Evolutionary conservation across 2,888 invertebrate genomes (phyloP).

Genomic region (Temnothorax ravouxi): DNA sequence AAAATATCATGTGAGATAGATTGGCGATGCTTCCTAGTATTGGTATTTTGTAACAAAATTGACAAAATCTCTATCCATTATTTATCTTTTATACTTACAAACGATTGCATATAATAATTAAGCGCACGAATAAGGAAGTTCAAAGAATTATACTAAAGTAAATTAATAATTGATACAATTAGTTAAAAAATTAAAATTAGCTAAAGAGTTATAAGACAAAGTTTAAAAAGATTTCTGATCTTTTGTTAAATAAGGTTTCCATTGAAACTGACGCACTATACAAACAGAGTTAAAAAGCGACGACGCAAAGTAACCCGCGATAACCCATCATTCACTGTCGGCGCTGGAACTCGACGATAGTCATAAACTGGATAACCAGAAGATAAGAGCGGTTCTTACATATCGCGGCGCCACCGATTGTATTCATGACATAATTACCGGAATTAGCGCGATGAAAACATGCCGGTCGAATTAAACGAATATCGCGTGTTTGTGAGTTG

Average conservation of each 20-base stretch:
- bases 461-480: slow-evolving; percentile 11
- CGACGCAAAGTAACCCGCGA: slow-evolving; percentile 18
- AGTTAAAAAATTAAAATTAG: background rate
- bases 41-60: background rate
- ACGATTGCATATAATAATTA: background rate
- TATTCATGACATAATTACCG: slow-evolving; percentile 46
- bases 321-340: slow-evolving; percentile 26
- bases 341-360: slow-evolving; percentile 13
- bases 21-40: background rate
- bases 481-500: slow-evolving; percentile 18
- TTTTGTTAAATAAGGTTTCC: background rate
- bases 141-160: background rate
- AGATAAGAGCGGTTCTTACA: slow-evolving; percentile 38
- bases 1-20: background rate
- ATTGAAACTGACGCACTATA: slow-evolving; percentile 1
- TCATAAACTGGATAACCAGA: slow-evolving; percentile 28
- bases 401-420: slow-evolving; percentile 34
- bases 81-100: background rate
- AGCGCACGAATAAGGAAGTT: background rate
- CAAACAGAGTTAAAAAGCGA: background rate
- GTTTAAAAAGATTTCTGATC: background rate
- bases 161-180: background rate
- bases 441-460: slow-evolving; percentile 40
- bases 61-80: background rate
- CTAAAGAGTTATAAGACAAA: background rate